phyloP scores from a whole-genome alignment of 2,888 invertebrate genomes.

The Macrophya annulata region DNA sequence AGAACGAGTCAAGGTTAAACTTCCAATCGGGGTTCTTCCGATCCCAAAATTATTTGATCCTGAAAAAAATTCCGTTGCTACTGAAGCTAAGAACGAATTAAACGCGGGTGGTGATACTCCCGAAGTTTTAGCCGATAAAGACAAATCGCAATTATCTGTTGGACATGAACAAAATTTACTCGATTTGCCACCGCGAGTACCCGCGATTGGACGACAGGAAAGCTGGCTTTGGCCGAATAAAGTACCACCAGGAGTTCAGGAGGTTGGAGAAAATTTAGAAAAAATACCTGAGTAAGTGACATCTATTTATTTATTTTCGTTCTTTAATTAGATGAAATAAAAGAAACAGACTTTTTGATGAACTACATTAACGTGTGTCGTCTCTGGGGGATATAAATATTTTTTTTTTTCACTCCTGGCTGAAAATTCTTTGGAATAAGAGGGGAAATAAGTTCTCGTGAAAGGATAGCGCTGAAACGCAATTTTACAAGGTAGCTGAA shows the following conservation, averaged over 20 bases:
- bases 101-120: conserved; percentile 45
- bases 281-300: conserved; percentile 70
- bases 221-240: conserved; percentile 66
- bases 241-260: conserved; percentile 73
- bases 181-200: conserved; percentile 58
- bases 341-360: background rate
- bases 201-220: conserved; percentile 58
- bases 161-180: background rate
- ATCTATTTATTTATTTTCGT: background rate
- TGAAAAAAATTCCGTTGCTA: conserved; percentile 59
- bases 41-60: conserved; percentile 72
- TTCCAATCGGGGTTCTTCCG: conserved; percentile 75
- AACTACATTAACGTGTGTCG: background rate
- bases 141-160: conserved; percentile 29
- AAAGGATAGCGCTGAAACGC: too few species aligned
- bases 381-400: background rate
- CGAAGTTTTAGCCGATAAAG: conserved; percentile 60
- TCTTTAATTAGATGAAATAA: background rate
- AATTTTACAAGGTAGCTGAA: too few species aligned
- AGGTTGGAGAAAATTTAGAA: conserved; percentile 74
- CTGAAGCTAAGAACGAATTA: background rate
- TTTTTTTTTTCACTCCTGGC: background rate
- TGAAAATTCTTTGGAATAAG: background rate
- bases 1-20: conserved; percentile 67
- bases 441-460: too few species aligned